Conservation (phyloP, 2,797 vertebrate genomes). For the Sylvilagus floridanus region DNA sequence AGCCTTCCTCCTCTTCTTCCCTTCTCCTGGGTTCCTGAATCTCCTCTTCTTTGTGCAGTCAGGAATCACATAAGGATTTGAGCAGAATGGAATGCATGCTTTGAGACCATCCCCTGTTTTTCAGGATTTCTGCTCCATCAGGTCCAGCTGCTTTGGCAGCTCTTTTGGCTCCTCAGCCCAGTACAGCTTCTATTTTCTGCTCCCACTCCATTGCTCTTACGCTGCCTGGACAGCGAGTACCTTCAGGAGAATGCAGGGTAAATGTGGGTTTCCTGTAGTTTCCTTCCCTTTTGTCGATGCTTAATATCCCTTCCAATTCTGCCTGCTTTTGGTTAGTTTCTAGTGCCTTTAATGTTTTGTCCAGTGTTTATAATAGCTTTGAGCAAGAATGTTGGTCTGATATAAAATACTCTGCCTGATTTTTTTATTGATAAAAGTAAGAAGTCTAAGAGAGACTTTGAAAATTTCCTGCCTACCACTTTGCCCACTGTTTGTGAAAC, state of each 20-base stretch:
- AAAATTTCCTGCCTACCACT: not conserved
- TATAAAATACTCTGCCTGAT: slow-evolving; percentile 8
- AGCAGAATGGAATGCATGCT: not conserved
- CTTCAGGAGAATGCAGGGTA: not conserved
- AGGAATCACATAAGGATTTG: not conserved
- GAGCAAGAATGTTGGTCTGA: slow-evolving; percentile 16
- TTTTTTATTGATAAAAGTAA: slow-evolving; percentile 47
- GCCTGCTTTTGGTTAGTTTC: not conserved
- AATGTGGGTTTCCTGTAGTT: not conserved
- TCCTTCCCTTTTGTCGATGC: not conserved
- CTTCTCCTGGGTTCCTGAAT: not conserved
- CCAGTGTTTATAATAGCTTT: not conserved
- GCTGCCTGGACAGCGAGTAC: not conserved
- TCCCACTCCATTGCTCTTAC: not conserved
- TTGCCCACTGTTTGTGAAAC: not conserved
- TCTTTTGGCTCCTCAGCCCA: not conserved
- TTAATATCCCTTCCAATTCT: not conserved
- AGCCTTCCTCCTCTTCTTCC: not conserved
- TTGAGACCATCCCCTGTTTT: not conserved
- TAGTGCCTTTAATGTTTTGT: slow-evolving; percentile 43
- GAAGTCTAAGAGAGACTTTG: not conserved
- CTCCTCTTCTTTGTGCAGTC: not conserved
- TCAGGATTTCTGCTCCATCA: slow-evolving; percentile 5
- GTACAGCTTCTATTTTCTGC: not conserved
- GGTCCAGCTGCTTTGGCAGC: not conserved